A percentile compares a stretch with the other conserved stretches of the same genome.
Conservation (phyloP, 23 tunicate genomes). For the Trididemnum clinides region DNA sequence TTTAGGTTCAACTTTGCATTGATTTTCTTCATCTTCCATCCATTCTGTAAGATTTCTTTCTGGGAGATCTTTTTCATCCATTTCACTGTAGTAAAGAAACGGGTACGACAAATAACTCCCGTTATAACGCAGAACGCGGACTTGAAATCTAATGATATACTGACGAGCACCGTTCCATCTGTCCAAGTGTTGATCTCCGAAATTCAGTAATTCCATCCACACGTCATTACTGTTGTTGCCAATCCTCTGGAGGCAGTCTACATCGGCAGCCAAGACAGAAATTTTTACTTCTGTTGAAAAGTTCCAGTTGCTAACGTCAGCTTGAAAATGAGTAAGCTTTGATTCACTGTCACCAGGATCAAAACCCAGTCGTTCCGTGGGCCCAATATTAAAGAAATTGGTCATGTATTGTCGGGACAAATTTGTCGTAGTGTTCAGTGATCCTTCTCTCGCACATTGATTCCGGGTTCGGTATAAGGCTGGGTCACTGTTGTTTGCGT, state of each 20-base stretch:
- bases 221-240: background rate
- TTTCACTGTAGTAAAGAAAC: constrained; percentile 17
- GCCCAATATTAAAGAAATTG: background rate
- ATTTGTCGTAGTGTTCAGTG: background rate
- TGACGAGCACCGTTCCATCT: background rate
- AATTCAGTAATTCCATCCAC: background rate
- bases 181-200: background rate
- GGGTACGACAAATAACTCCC: too few relatives aligned
- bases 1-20: constrained; percentile 40
- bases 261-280: background rate
- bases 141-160: background rate
- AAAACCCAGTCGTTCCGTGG: background rate
- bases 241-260: background rate
- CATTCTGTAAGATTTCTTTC: constrained; percentile 1
- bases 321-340: background rate
- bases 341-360: background rate
- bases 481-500: background rate
- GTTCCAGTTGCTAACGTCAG: background rate
- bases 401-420: background rate
- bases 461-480: background rate
- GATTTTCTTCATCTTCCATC: constrained; percentile 41
- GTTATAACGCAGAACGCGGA: background rate
- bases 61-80: background rate
- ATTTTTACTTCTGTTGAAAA: background rate
- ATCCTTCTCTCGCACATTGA: too few relatives aligned